Evolutionary conservation across 2,113 vertebrate species (phyloP).

Genomic region (Grammomys dolichurus): DNA sequence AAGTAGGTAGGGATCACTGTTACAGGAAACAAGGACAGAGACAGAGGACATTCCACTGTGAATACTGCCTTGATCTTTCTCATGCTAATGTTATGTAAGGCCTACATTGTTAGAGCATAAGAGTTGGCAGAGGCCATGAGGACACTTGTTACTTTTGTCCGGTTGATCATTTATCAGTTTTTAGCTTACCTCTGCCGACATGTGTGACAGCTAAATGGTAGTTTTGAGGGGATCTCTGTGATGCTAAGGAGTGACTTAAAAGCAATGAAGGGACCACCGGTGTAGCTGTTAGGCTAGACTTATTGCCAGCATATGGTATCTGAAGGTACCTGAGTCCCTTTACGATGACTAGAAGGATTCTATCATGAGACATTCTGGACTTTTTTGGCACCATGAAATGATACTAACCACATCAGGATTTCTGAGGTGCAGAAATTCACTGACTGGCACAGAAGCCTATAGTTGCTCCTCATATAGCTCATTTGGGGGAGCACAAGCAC

Average conservation of each 20-base stretch:
- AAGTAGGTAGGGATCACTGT: neutral
- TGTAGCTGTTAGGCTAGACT: conserved; percentile 67
- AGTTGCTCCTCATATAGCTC: neutral
- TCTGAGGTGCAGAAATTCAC: conserved; percentile 50
- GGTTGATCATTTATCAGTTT: conserved; percentile 58
- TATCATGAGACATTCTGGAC: neutral
- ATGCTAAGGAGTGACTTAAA: conserved; percentile 74
- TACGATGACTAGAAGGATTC: conserved; percentile 69
- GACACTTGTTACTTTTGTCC: conserved; percentile 15
- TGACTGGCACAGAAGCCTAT: neutral
- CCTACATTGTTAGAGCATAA: conserved; percentile 13
- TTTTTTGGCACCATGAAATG: conserved; percentile 57
- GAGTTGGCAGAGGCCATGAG: neutral
- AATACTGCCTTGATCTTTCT: neutral
- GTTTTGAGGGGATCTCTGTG: conserved; percentile 29
- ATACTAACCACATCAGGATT: conserved; percentile 20
- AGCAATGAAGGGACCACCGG: conserved; percentile 64
- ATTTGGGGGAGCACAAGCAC: neutral
- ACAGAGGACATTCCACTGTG: neutral
- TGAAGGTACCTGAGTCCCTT: conserved; percentile 71
- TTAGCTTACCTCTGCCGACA: conserved; percentile 51
- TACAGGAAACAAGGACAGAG: neutral
- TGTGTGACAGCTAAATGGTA: conserved; percentile 53
- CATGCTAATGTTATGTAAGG: neutral
- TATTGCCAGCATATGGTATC: conserved; percentile 69